phyloP scores from a whole-genome alignment of 2,888 invertebrate genomes.

The Mamestra brassicae region DNA sequence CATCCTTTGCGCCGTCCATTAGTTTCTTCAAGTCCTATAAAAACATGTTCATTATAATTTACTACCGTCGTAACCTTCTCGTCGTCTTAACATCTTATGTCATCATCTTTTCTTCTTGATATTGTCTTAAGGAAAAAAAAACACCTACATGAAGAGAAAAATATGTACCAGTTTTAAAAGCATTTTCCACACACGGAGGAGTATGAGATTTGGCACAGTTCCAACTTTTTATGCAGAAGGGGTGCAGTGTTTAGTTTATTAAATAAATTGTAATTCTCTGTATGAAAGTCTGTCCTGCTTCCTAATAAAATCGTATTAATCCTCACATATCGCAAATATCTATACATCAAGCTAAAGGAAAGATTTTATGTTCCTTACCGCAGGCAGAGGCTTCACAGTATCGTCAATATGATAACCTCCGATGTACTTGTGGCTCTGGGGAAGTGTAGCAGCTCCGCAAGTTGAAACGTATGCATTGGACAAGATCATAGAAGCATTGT shows the following conservation, averaged over 20 bases:
- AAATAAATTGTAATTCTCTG: too few species aligned
- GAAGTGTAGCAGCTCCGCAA: slow-evolving; percentile 70
- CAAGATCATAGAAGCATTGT: slow-evolving; percentile 78
- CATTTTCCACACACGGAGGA: background rate
- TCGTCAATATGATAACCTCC: slow-evolving; percentile 81
- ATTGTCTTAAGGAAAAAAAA: background rate
- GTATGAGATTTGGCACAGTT: background rate
- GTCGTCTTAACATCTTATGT: background rate
- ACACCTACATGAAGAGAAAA: background rate
- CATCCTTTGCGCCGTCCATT: slow-evolving; percentile 82
- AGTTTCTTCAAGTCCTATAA: slow-evolving; percentile 81
- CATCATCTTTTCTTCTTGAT: background rate
- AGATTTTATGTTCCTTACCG: slow-evolving; percentile 59
- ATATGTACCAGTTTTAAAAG: background rate
- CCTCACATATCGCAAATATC: too few species aligned
- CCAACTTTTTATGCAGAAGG: too few species aligned
- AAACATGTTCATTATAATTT: background rate
- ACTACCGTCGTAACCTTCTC: background rate
- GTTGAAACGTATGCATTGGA: slow-evolving; percentile 78
- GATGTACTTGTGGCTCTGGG: slow-evolving; percentile 76
- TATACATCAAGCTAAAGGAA: background rate
- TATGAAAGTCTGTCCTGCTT: background rate
- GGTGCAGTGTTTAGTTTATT: too few species aligned
- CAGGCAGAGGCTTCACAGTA: slow-evolving; percentile 74
- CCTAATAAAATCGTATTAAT: background rate